Conservation (phyloP, 2,888 invertebrate species). For the Sminthurides aquaticus region DNA sequence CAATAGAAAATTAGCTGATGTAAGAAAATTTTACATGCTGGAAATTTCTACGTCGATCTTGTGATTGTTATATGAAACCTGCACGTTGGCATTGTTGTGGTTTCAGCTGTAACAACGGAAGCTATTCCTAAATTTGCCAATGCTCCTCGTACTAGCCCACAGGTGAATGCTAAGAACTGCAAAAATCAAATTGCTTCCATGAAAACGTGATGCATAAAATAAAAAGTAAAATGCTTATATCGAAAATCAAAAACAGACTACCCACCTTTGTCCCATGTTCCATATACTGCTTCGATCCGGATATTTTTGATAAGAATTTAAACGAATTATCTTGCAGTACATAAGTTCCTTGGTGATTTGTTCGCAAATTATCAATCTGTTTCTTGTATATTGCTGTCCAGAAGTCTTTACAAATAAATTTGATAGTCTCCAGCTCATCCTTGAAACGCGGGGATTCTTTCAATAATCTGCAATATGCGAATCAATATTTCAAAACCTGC, state of each 20-base stretch:
- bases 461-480: constrained; percentile 57
- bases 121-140: constrained; percentile 88
- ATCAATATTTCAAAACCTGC: no score
- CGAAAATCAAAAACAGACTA: no score
- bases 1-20: no score
- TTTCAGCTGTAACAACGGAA: constrained; percentile 91
- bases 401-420: constrained; percentile 97
- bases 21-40: no score
- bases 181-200: constrained; percentile 44
- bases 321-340: constrained; percentile 95
- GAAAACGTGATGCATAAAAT: no score
- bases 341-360: constrained; percentile 97
- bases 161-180: constrained; percentile 85
- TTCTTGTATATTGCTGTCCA: constrained; percentile 98
- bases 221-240: no score
- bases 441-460: constrained; percentile 89
- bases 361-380: constrained; percentile 93
- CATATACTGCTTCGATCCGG: constrained; percentile 81
- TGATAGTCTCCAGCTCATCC: constrained; percentile 95
- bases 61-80: constrained; percentile 87
- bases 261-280: constrained; percentile 77
- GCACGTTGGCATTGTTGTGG: constrained; percentile 82
- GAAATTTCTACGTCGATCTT: constrained; percentile 49
- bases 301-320: constrained; percentile 78
- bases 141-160: constrained; percentile 89